phyloP scores from a whole-genome alignment of 2,797 vertebrate species.

The Scolopax bukidnonensis region DNA sequence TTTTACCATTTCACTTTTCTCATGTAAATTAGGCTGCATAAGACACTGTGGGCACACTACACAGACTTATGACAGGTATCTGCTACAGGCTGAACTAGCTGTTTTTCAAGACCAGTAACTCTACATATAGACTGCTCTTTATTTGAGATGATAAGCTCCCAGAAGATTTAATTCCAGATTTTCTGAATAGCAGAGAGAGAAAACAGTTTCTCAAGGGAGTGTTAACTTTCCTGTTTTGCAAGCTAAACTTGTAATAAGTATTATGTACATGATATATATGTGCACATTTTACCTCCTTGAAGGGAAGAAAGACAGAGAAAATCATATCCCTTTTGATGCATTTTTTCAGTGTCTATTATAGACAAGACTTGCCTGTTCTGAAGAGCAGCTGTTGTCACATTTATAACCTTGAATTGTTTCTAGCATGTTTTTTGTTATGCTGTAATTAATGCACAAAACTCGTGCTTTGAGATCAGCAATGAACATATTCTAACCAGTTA shows the following conservation, averaged over 20 bases:
- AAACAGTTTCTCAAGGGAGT: not conserved
- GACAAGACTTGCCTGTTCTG: not conserved
- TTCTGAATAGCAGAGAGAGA: not conserved
- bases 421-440: not conserved
- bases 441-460: not conserved
- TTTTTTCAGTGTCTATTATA: not conserved
- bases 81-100: not conserved
- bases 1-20: not conserved
- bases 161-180: not conserved
- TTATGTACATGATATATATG: accelerated
- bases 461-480: not conserved
- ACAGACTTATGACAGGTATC: not conserved
- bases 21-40: not conserved
- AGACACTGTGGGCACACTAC: not conserved
- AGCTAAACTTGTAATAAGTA: not conserved
- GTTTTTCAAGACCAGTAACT: not conserved
- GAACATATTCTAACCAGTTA: not conserved
- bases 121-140: not conserved
- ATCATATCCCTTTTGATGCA: accelerated
- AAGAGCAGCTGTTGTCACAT: not conserved
- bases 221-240: not conserved
- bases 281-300: not conserved
- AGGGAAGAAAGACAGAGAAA: not conserved
- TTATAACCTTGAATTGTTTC: not conserved
- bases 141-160: not conserved